These are phyloP conservation scores for Noctilio leporinus DNA, from an alignment of 2,113 vertebrate genomes.

Conservation along the genomic window DNA sequence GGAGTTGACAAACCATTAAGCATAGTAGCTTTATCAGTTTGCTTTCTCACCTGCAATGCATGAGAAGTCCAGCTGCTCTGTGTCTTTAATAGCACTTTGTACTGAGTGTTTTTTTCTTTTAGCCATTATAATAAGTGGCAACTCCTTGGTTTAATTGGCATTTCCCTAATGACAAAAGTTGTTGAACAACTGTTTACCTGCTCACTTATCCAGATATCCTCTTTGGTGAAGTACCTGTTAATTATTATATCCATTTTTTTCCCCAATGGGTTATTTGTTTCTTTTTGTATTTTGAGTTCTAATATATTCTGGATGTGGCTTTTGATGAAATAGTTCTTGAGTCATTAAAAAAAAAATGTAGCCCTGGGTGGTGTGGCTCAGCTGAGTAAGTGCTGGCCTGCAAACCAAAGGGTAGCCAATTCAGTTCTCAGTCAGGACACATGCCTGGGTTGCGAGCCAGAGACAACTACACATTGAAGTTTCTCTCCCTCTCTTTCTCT, in stretches of 20 bases:
- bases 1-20: background rate
- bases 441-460: too few species aligned
- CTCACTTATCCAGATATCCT: background rate
- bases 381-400: too few species aligned
- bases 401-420: too few species aligned
- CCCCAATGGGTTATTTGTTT: background rate
- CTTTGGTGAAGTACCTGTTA: background rate
- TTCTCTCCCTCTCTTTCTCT: too few species aligned
- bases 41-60: background rate
- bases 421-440: too few species aligned
- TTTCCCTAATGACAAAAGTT: background rate
- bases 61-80: background rate
- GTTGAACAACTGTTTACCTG: background rate
- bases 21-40: background rate
- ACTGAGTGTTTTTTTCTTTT: background rate
- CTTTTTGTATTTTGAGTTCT: background rate
- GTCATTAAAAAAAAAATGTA: conserved; percentile 24
- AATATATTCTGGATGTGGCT: background rate
- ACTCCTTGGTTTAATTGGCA: background rate
- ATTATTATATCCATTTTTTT: background rate
- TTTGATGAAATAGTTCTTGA: background rate
- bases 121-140: background rate
- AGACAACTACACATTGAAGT: too few species aligned
- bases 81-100: background rate
- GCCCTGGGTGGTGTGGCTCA: too few species aligned